Conservation (phyloP, 1,140 invertebrate genomes). For the Dysdera silvatica region DNA sequence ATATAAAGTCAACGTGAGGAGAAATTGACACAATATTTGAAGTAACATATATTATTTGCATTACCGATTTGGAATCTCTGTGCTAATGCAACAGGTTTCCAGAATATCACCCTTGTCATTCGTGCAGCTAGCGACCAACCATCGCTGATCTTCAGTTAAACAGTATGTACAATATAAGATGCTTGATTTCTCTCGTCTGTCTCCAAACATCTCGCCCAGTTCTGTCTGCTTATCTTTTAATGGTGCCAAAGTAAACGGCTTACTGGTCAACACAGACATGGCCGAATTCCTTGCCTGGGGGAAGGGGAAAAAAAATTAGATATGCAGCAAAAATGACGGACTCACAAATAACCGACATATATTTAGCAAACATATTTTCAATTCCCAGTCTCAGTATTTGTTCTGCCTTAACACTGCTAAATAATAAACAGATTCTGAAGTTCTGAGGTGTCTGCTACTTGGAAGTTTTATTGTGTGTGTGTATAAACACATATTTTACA, state of each 20-base stretch:
- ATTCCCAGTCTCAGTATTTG: too few species aligned
- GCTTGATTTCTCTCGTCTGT: conserved; percentile 57
- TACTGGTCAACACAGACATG: conserved; percentile 58
- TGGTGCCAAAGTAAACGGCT: conserved; percentile 89
- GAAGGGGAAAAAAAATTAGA: background rate
- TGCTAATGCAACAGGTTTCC: conserved; percentile 87
- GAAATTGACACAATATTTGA: background rate
- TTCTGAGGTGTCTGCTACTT: too few species aligned
- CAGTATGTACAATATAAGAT: conserved; percentile 94
- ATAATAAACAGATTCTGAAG: too few species aligned
- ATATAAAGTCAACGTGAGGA: too few species aligned
- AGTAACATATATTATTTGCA: background rate
- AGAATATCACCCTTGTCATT: conserved; percentile 91
- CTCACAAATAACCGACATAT: background rate
- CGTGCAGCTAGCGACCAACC: conserved; percentile 82
- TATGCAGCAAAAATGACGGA: background rate
- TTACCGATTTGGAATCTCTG: conserved; percentile 79
- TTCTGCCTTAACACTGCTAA: background rate
- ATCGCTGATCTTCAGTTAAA: conserved; percentile 91
- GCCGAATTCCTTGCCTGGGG: conserved; percentile 10
- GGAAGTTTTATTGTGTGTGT: too few species aligned
- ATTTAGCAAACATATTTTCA: too few species aligned
- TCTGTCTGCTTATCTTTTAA: conserved; percentile 64
- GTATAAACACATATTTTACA: too few species aligned
- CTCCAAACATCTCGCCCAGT: conserved; percentile 46